Evolutionary conservation across 1,140 invertebrate species (phyloP).

Genomic region (Coenobita brevimanus): DNA sequence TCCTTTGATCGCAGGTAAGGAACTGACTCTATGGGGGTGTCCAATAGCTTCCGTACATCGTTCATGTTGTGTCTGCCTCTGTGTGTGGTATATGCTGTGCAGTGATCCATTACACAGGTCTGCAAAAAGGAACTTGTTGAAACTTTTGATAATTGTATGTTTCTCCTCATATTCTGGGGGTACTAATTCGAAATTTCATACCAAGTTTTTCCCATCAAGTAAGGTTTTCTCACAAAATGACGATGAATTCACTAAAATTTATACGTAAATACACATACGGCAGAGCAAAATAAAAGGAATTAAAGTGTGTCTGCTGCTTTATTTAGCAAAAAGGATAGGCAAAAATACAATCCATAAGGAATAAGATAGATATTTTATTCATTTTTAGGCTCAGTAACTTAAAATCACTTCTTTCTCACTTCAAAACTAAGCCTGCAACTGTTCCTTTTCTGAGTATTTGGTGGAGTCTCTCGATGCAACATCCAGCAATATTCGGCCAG

Average conservation of each 20-base stretch:
- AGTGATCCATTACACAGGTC: no score
- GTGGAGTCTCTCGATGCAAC: conserved; percentile 1
- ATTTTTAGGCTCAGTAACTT: background rate
- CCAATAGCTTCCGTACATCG: no score
- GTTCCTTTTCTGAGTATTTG: background rate
- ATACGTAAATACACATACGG: background rate
- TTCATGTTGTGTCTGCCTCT: no score
- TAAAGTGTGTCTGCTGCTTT: background rate
- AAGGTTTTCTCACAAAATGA: background rate
- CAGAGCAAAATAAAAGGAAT: background rate
- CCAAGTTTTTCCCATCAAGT: background rate
- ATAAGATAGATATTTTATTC: background rate
- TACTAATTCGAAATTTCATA: conserved; percentile 3
- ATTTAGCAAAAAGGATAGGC: background rate
- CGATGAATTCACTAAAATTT: background rate
- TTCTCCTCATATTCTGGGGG: background rate
- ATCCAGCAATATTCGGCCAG: background rate
- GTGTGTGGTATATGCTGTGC: no score
- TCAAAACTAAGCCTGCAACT: conserved; percentile 1
- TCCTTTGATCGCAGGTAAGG: no score
- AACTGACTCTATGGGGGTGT: no score
- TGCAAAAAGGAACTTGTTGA: conserved; percentile 2
- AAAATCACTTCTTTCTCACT: background rate
- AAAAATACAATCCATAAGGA: background rate
- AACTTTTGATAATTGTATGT: background rate